Evolutionary conservation across 2,113 vertebrate species (phyloP).

Genomic region (Scartelaos histophorus): DNA sequence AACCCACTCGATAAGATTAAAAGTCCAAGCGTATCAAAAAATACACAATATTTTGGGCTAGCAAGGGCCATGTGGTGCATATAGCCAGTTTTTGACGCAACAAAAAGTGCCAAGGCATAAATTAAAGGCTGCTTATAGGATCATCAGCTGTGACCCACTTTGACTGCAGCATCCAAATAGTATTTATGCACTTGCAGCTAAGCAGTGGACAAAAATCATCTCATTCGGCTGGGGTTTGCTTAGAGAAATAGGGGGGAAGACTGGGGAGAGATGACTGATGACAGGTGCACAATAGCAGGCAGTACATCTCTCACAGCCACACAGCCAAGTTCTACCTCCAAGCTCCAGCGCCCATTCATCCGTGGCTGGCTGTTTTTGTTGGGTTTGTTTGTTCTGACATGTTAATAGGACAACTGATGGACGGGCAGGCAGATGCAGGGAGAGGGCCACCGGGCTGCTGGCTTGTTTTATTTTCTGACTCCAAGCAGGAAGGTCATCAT

Average conservation of each 20-base stretch:
- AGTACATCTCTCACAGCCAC: slow-evolving; percentile 54
- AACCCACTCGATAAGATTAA: slow-evolving; percentile 74
- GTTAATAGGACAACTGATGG: slow-evolving; percentile 71
- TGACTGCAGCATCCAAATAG: slow-evolving; percentile 46
- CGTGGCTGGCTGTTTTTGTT: slow-evolving; percentile 43
- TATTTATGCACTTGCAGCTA: slow-evolving; percentile 52
- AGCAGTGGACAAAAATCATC: slow-evolving; percentile 19
- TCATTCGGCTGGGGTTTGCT: slow-evolving; percentile 34
- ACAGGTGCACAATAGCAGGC: slow-evolving; percentile 62
- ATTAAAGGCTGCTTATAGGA: slow-evolving; percentile 57
- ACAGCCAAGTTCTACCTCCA: slow-evolving; percentile 35
- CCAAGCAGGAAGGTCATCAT: slow-evolving; percentile 56
- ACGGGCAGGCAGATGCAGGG: slow-evolving; percentile 54
- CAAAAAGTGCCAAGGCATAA: slow-evolving; percentile 50
- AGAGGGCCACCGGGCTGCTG: slow-evolving; percentile 46
- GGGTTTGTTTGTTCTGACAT: slow-evolving; percentile 71
- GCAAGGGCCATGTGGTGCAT: slow-evolving; percentile 31
- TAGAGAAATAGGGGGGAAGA: slow-evolving; percentile 41
- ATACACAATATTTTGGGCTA: slow-evolving; percentile 58
- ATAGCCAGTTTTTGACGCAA: slow-evolving; percentile 38
- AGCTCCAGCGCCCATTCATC: slow-evolving; percentile 53
- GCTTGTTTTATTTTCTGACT: slow-evolving; percentile 67
- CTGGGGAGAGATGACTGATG: slow-evolving; percentile 56
- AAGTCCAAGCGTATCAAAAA: slow-evolving; percentile 71
- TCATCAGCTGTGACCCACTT: slow-evolving; percentile 70